phyloP scores from a whole-genome alignment of 2,888 invertebrate genomes.

The Conomelus anceps region DNA sequence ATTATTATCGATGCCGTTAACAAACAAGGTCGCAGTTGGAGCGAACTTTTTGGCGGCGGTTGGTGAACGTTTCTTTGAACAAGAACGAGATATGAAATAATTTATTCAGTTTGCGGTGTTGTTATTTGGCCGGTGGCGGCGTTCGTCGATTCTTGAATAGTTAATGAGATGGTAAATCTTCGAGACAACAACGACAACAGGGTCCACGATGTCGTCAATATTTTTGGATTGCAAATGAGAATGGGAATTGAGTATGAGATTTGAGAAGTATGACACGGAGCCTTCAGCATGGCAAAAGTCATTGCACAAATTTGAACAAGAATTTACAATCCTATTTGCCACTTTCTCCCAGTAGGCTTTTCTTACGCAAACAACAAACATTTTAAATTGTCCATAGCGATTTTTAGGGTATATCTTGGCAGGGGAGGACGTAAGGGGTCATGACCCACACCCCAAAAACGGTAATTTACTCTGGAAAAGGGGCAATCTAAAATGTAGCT shows the following conservation, averaged over 20 bases:
- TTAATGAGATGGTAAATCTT: neutral
- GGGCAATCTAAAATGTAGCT: too few species aligned
- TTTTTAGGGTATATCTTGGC: too few species aligned
- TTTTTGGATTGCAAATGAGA: neutral
- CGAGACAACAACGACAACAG: neutral
- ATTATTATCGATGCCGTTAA: neutral
- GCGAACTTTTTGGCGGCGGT: neutral
- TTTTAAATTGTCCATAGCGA: neutral
- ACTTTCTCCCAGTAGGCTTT: neutral
- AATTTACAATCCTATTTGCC: neutral
- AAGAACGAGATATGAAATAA: neutral
- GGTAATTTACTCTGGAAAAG: too few species aligned
- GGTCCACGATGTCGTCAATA: neutral
- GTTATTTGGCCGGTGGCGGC: neutral
- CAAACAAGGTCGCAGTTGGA: neutral
- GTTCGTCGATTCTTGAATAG: neutral
- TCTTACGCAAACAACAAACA: neutral
- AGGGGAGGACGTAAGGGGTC: too few species aligned
- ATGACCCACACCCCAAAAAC: too few species aligned
- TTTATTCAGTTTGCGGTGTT: neutral
- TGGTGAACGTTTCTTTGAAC: neutral
- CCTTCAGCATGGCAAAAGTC: too few species aligned
- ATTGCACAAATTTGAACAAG: neutral
- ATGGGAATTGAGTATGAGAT: neutral
- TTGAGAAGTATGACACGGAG: neutral